Percentiles rank a stretch among this genome's conserved stretches.
phyloP scores from a whole-genome alignment of 1,140 invertebrate species.

The Diachasmimorpha longicaudata region DNA sequence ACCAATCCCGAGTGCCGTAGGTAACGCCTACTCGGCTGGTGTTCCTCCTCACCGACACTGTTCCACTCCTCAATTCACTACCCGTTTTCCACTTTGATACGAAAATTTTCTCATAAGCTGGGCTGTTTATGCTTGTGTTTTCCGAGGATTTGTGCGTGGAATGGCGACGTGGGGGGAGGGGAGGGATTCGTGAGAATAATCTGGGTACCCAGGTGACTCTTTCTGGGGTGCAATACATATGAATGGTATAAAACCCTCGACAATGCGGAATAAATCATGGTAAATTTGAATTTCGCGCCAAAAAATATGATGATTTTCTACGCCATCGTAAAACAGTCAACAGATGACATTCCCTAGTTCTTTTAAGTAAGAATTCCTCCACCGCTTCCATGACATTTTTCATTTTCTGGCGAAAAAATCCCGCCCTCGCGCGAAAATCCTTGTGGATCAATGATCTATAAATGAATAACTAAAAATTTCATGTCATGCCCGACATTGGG shows the following conservation, averaged over 20 bases:
- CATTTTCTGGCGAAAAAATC: background rate
- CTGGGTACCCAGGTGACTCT: background rate
- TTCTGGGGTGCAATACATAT: background rate
- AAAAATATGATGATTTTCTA: background rate
- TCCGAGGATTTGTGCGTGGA: background rate
- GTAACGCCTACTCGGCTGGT: background rate
- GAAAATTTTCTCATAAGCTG: background rate
- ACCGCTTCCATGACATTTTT: background rate
- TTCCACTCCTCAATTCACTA: background rate
- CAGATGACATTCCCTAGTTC: background rate
- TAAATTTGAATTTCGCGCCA: background rate
- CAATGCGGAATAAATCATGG: background rate
- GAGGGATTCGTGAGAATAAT: background rate
- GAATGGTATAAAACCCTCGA: background rate
- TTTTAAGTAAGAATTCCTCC: background rate
- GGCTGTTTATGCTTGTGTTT: background rate
- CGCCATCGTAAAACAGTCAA: background rate
- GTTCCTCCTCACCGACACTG: background rate
- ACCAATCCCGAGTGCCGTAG: background rate
- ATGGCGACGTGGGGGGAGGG: no score
- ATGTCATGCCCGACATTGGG: background rate
- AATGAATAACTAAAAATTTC: background rate
- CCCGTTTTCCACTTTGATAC: background rate
- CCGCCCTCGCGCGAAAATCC: background rate
- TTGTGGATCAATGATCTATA: background rate